Percentiles rank a stretch among this genome's conserved stretches.
Conservation (phyloP, 2,797 vertebrate species). For the Coregonus suidteri region DNA sequence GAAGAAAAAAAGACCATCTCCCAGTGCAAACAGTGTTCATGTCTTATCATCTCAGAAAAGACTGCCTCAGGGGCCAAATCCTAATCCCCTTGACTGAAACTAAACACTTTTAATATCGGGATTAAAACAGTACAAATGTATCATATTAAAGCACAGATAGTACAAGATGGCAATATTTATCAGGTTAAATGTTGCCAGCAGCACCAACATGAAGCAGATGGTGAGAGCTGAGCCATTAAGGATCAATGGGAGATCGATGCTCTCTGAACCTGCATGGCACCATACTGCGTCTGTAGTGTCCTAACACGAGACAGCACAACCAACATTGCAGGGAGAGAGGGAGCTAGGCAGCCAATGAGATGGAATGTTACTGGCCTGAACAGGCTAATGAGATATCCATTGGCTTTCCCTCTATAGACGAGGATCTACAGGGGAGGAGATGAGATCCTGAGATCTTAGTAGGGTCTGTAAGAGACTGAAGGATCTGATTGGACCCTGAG, state of each 20-base stretch:
- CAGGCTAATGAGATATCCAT: not conserved
- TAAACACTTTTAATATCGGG: slow-evolving; percentile 54
- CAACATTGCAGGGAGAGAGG: slow-evolving; percentile 16
- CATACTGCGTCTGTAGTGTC: slow-evolving; percentile 30
- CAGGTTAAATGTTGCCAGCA: slow-evolving; percentile 42
- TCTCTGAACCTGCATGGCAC: slow-evolving; percentile 37
- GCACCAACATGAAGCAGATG: slow-evolving; percentile 40
- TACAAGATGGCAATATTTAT: slow-evolving; percentile 57
- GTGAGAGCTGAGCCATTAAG: slow-evolving; percentile 27
- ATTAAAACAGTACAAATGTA: slow-evolving; percentile 61
- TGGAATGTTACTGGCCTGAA: slow-evolving; percentile 2
- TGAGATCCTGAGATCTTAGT: not conserved
- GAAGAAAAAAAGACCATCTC: slow-evolving; percentile 31
- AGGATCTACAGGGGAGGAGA: slow-evolving; percentile 2
- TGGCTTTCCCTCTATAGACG: not conserved
- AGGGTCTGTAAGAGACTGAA: slow-evolving; percentile 1
- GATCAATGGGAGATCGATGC: slow-evolving; percentile 13
- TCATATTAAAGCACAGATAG: slow-evolving; percentile 81
- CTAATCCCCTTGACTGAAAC: slow-evolving; percentile 55
- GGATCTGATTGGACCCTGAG: not conserved
- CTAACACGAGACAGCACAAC: slow-evolving; percentile 67
- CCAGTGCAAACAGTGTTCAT: slow-evolving; percentile 54
- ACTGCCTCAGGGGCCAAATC: slow-evolving; percentile 37
- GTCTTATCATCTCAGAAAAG: slow-evolving; percentile 55
- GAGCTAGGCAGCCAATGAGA: slow-evolving; percentile 4